Percentiles rank a stretch among this genome's conserved stretches.
These are phyloP conservation scores for Nothura maculosa DNA, from an alignment of 2,797 vertebrate genomes.

Conservation along the genomic window DNA sequence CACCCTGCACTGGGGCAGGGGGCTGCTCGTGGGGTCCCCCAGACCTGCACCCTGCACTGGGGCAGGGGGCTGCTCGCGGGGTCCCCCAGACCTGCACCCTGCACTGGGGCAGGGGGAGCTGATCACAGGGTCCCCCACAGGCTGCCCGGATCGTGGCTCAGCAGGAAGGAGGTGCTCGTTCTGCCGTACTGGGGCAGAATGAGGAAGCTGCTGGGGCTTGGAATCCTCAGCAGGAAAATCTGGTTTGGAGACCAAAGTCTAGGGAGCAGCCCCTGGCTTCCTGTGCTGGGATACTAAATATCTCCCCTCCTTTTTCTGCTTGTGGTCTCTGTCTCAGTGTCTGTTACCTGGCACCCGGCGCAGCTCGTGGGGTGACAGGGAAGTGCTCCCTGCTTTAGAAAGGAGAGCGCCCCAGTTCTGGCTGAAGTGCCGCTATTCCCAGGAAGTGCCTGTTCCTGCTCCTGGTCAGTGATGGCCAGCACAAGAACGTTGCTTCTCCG, in stretches of 20 bases:
- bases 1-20: too few species aligned
- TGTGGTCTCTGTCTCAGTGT: neutral
- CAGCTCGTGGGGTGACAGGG: neutral
- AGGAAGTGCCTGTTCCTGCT: fast-evolving
- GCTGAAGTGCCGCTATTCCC: neutral
- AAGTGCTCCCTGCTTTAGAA: neutral
- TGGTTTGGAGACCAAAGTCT: neutral
- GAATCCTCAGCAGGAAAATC: neutral
- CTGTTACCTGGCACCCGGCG: neutral
- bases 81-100: too few species aligned
- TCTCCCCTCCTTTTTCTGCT: fast-evolving
- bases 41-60: too few species aligned
- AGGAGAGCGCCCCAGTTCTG: fast-evolving
- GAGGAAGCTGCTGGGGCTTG: neutral
- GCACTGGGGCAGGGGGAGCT: neutral
- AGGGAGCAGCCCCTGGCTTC: neutral
- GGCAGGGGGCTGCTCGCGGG: too few species aligned
- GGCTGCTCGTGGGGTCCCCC: too few species aligned
- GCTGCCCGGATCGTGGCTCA: neutral
- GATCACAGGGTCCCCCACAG: neutral
- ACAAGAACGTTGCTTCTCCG: neutral
- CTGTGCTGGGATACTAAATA: neutral
- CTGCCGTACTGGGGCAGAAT: neutral
- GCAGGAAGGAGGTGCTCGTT: neutral
- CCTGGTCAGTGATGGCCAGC: neutral